Evolutionary conservation across 2,888 invertebrate species (phyloP).

Genomic region (Sussaba pulchella): DNA sequence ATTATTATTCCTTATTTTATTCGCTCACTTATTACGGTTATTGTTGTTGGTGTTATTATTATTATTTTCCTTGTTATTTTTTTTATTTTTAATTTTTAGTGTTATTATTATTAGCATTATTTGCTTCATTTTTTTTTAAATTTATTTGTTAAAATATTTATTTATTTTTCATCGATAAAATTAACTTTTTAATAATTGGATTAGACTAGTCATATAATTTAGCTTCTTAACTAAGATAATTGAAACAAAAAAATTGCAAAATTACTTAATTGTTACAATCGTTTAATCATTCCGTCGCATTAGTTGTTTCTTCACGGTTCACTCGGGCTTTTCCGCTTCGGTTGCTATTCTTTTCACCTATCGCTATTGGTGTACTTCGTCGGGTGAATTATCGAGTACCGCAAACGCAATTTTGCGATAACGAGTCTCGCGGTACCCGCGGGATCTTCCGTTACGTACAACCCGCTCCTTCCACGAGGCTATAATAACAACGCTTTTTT

Average conservation of each 20-base stretch:
- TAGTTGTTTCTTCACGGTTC: constrained; percentile 30
- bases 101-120: too few relatives aligned
- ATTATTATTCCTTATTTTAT: too few relatives aligned
- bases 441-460: constrained; percentile 47
- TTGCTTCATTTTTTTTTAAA: too few relatives aligned
- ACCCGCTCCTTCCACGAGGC: background rate
- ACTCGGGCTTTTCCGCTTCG: constrained; percentile 40
- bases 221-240: too few relatives aligned
- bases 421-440: constrained; percentile 67
- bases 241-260: background rate
- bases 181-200: too few relatives aligned
- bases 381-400: constrained; percentile 70
- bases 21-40: too few relatives aligned
- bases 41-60: too few relatives aligned
- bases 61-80: too few relatives aligned
- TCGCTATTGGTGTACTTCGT: constrained; percentile 43
- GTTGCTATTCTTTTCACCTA: constrained; percentile 23
- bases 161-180: too few relatives aligned
- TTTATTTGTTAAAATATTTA: too few relatives aligned
- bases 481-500: constrained; percentile 13
- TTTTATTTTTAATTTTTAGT: too few relatives aligned
- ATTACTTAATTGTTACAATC: background rate
- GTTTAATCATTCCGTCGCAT: constrained; percentile 30
- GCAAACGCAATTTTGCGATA: constrained; percentile 74
- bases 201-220: too few relatives aligned